Percentiles rank a stretch among this genome's conserved stretches.
These are phyloP conservation scores for Gymnogyps californianus DNA, from an alignment of 2,113 vertebrate genomes.

Conservation along the genomic window DNA sequence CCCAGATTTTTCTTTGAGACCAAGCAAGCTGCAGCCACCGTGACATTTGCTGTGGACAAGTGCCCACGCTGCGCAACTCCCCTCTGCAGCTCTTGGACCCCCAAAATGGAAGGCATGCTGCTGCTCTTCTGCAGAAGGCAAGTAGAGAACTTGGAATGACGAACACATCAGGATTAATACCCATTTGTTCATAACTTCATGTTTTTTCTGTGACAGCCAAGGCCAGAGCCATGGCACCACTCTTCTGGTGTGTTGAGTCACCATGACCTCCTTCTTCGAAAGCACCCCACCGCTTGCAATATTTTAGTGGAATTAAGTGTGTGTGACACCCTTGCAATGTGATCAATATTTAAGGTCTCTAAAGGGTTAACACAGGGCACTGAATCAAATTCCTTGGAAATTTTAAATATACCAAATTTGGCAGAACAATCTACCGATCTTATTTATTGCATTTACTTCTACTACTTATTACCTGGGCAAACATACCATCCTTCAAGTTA, in stretches of 20 bases:
- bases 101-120: neutral
- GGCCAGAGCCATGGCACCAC: neutral
- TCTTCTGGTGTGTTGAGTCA: neutral
- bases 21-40: neutral
- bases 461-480: neutral
- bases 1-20: neutral
- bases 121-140: neutral
- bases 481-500: neutral
- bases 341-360: neutral
- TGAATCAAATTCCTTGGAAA: neutral
- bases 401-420: fast-evolving
- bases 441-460: neutral
- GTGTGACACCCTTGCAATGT: neutral
- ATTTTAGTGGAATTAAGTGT: neutral
- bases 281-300: neutral
- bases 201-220: neutral
- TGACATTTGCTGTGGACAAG: fast-evolving
- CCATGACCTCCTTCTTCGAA: neutral
- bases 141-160: neutral
- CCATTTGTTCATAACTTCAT: neutral
- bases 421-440: neutral
- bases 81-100: neutral
- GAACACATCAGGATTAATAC: fast-evolving
- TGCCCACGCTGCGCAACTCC: fast-evolving
- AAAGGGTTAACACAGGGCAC: neutral